Evolutionary conservation across 2,888 invertebrate species (phyloP), one percentile per base, ranked within the genome.

Genomic region (Zaprionus lineosus): DNA sequence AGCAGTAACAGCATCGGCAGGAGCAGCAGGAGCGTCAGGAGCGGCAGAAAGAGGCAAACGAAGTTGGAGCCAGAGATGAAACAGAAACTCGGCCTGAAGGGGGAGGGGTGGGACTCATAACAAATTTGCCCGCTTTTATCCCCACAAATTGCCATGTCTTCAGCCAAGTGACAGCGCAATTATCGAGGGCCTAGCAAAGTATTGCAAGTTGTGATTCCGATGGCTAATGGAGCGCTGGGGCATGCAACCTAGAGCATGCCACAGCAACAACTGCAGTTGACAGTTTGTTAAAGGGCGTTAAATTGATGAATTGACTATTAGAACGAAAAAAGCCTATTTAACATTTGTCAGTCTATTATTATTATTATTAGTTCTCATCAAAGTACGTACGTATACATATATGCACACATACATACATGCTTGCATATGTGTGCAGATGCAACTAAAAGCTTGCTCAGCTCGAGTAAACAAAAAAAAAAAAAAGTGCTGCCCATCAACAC

Each of bases 121-220:
- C 84, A 81, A 84, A 81, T 78, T 78, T 84, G 78, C 74, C 84
- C 84, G 84, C 85, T 83, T 84, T 81, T 83, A 83, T 81, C 85
- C 79, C 73, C 79, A 84, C 79, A 81, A 81, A 81, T 81, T 81
- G 83, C 81, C 81, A 85, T 85, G 85, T 81, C 84, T 85, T 79
- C 76, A 72, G 70, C 64, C 76, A 81, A 81, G 85, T 81, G 81
- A 81, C 81, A 85, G 81, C 76, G 81, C 81, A 81, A 81, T 81
- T 81, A 81, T 81, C 81, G 86, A 76, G 62, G 65, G 58, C 77
- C 75, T 40, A 55, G 66, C 59, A 57, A 33, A 44, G 29, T 44
- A 36, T 50, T 50, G 48, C 44, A 34, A 51, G 44, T 53, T 39
- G 34, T 26, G 47, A 50, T 61, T 36, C 33, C 28, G 41, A 41